Percentiles rank a stretch among this genome's conserved stretches.
These are phyloP conservation scores for Octopus sinensis DNA, from an alignment of 1,140 invertebrate species.

Conservation along the genomic window DNA sequence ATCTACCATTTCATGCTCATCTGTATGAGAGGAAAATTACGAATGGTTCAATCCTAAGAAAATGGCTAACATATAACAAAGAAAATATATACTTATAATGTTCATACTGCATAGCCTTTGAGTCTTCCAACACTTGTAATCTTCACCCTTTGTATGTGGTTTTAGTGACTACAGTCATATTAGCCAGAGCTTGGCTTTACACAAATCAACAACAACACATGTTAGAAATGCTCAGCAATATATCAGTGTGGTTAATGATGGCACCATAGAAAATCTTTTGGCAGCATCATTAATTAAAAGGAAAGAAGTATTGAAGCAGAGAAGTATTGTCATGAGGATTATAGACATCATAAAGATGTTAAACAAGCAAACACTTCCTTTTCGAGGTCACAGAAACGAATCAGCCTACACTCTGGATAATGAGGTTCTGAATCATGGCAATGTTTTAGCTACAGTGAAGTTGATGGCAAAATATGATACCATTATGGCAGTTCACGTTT, in stretches of 20 bases:
- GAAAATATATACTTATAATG: not conserved
- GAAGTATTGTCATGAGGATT: conserved; percentile 15
- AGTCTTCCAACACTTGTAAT: not conserved
- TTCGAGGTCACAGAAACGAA: not conserved
- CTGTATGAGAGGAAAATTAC: conserved; percentile 5
- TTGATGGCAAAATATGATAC: not conserved
- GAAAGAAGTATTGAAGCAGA: conserved; percentile 10
- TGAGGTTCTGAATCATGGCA: conserved; percentile 13
- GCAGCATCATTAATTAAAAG: conserved; percentile 7
- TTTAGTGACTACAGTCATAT: not conserved
- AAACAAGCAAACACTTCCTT: not conserved
- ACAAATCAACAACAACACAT: not conserved
- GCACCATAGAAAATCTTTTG: not conserved
- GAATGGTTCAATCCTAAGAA: not conserved
- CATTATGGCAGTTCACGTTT: conserved; percentile 6
- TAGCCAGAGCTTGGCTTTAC: not conserved
- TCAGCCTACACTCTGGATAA: not conserved
- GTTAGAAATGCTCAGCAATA: not conserved
- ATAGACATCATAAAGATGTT: not conserved
- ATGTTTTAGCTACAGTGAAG: not conserved
- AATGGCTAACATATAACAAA: conserved; percentile 10
- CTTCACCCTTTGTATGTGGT: not conserved
- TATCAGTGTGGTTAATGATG: not conserved
- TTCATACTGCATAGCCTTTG: conserved; percentile 6
- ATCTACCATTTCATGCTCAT: not conserved